These are phyloP conservation scores for Pagrus major DNA, from an alignment of 2,113 vertebrate species.

Conservation along the genomic window DNA sequence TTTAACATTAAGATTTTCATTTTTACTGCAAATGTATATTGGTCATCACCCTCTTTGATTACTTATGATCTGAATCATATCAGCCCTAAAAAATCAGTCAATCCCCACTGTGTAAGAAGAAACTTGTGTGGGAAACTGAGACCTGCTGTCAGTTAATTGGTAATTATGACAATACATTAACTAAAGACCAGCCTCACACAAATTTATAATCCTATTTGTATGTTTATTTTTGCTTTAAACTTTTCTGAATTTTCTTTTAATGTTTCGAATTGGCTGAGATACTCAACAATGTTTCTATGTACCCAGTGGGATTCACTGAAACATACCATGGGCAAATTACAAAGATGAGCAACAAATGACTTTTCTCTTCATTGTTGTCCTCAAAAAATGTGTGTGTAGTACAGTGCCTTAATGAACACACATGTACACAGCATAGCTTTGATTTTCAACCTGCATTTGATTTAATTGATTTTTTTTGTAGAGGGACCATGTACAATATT, in stretches of 20 bases:
- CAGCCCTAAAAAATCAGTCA: too few relatives aligned
- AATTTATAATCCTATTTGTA: neutral
- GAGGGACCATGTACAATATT: too few relatives aligned
- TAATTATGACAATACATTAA: neutral
- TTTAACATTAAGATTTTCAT: too few relatives aligned
- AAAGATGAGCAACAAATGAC: neutral
- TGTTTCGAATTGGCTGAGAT: neutral
- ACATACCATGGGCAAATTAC: neutral
- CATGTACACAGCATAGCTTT: neutral
- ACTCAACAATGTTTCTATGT: neutral
- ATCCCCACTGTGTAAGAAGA: too few relatives aligned
- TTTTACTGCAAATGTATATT: too few relatives aligned
- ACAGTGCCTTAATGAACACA: neutral
- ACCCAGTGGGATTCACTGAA: neutral
- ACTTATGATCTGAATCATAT: too few relatives aligned
- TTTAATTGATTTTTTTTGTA: too few relatives aligned
- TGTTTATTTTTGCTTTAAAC: conserved; percentile 20
- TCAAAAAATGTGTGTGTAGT: neutral
- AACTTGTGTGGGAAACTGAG: neutral
- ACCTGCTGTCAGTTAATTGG: neutral
- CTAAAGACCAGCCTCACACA: neutral
- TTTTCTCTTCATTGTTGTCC: neutral
- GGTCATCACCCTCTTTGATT: too few relatives aligned
- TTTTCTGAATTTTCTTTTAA: neutral
- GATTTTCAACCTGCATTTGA: conserved; percentile 1